These are phyloP conservation scores for Serripes groenlandicus DNA, from an alignment of 2,888 invertebrate species.

Conservation along the genomic window DNA sequence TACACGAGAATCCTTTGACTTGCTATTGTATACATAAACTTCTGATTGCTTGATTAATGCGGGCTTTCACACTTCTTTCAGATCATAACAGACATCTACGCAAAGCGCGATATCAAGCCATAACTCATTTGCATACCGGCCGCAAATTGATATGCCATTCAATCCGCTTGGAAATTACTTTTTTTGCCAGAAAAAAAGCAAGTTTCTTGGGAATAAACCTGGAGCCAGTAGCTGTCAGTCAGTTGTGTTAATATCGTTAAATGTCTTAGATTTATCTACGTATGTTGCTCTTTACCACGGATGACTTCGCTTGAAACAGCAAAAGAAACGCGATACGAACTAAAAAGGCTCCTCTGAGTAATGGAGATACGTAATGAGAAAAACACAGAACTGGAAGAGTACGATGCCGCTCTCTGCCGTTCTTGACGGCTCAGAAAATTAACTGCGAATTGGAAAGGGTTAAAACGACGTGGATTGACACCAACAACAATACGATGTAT, in stretches of 20 bases:
- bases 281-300: conserved; percentile 68
- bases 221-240: conserved; percentile 66
- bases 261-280: conserved; percentile 66
- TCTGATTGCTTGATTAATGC: conserved; percentile 62
- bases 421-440: conserved; percentile 13
- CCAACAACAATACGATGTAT: conserved; percentile 5
- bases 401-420: neutral
- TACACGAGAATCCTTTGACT: conserved; percentile 25
- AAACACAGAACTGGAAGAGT: conserved; percentile 21
- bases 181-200: conserved; percentile 48
- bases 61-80: conserved; percentile 52
- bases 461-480: conserved; percentile 11
- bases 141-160: conserved; percentile 69
- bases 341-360: conserved; percentile 66
- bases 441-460: conserved; percentile 7
- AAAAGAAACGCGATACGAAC: conserved; percentile 63
- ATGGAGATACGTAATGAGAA: conserved; percentile 43
- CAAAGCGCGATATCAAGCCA: conserved; percentile 35
- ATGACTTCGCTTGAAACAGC: conserved; percentile 70
- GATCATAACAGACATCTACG: conserved; percentile 54
- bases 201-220: conserved; percentile 63
- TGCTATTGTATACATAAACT: conserved; percentile 25
- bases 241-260: conserved; percentile 66
- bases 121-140: conserved; percentile 56
- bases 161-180: conserved; percentile 49